Evolutionary conservation across 2,113 vertebrate genomes (phyloP).

Genomic region (Coracopsis vasa): DNA sequence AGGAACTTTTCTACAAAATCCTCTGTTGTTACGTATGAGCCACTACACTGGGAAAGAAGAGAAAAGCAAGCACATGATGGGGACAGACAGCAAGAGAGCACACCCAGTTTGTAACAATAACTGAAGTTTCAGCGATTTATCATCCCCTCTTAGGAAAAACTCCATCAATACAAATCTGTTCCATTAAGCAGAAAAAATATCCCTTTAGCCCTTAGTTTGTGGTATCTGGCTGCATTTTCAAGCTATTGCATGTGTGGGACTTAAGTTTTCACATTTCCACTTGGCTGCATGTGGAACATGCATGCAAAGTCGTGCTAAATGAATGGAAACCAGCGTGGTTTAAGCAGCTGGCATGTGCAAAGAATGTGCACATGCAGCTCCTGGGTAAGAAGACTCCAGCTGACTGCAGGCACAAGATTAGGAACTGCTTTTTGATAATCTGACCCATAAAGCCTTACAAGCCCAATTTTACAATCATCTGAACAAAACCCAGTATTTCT

Average conservation of each 20-base stretch:
- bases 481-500: neutral
- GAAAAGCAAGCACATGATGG: neutral
- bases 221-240: neutral
- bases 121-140: neutral
- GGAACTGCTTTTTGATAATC: neutral
- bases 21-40: slow-evolving; percentile 30
- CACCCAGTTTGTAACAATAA: rapidly evolving
- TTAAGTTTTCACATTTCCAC: neutral
- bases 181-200: neutral
- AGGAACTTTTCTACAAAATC: slow-evolving; percentile 58
- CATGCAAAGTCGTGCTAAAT: neutral
- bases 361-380: neutral
- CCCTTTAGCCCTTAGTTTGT: neutral
- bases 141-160: neutral
- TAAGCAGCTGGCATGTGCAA: neutral
- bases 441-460: neutral
- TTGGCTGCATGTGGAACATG: neutral
- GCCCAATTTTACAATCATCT: neutral
- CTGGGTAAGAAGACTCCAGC: neutral
- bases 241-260: neutral
- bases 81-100: neutral
- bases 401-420: neutral
- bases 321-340: neutral
- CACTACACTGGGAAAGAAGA: neutral
- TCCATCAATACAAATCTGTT: neutral